These are phyloP conservation scores for Hirtodrosophila cameraria DNA, from an alignment of 2,888 invertebrate genomes.

Conservation along the genomic window DNA sequence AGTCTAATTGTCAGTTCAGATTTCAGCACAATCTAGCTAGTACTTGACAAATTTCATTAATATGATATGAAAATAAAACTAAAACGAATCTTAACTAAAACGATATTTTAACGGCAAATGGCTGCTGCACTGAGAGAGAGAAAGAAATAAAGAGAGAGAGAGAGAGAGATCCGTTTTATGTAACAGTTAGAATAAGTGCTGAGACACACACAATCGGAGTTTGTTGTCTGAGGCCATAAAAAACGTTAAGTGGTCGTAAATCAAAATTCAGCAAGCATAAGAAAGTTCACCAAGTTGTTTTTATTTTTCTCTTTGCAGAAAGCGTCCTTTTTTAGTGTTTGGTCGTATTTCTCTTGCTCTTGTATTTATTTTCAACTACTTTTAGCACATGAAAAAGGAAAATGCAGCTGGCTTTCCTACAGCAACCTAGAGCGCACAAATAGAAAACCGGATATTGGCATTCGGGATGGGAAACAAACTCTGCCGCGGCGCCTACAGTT, in stretches of 20 bases:
- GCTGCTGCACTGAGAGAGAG: background rate
- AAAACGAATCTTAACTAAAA: conserved; percentile 8
- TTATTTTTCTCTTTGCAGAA: conserved; percentile 17
- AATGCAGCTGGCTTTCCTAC: conserved; percentile 40
- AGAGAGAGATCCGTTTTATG: conserved; percentile 35
- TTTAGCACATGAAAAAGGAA: conserved; percentile 37
- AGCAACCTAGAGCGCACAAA: conserved; percentile 18
- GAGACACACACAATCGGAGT: conserved; percentile 43
- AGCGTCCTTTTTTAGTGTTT: conserved; percentile 33
- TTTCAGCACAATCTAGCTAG: background rate
- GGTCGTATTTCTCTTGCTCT: conserved; percentile 27
- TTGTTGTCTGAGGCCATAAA: conserved; percentile 60
- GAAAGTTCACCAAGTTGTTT: conserved; percentile 56
- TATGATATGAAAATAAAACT: conserved; percentile 2
- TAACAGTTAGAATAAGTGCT: conserved; percentile 33
- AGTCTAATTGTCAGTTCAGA: too few species aligned
- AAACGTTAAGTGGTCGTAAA: conserved; percentile 78
- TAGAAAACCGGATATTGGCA: conserved; percentile 49
- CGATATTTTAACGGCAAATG: conserved; percentile 9
- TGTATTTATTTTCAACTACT: conserved; percentile 64
- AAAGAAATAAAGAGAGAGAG: conserved; percentile 19
- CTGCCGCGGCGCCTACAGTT: conserved; percentile 29
- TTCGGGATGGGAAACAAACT: conserved; percentile 15
- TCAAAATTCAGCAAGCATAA: conserved; percentile 67
- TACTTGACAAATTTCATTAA: conserved; percentile 2